Conservation (phyloP, 2,113 vertebrate species). For the Menura novaehollandiae region DNA sequence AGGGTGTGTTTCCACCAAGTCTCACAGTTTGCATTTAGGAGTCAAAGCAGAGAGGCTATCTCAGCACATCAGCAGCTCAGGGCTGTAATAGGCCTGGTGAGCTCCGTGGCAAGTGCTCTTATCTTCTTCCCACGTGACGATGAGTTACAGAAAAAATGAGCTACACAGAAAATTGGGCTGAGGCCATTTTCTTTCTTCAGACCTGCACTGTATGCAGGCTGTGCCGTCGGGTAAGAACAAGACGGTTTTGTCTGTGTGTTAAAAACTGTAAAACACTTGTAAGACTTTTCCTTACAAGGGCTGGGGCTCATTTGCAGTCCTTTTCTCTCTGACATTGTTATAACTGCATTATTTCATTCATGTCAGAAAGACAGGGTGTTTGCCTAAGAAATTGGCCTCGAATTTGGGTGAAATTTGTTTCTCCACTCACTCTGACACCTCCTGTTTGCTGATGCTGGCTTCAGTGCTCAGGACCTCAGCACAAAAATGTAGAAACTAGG, state of each 20-base stretch:
- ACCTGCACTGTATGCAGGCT: neutral
- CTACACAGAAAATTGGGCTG: neutral
- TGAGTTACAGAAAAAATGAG: neutral
- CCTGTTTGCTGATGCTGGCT: neutral
- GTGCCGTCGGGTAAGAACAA: accelerated
- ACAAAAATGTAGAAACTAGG: neutral
- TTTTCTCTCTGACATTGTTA: neutral
- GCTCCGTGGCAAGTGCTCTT: neutral
- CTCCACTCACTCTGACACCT: neutral
- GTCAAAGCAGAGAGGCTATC: neutral
- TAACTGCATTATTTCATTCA: neutral
- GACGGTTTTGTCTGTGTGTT: neutral
- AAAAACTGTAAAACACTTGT: neutral
- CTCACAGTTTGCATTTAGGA: neutral
- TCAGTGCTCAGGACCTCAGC: neutral
- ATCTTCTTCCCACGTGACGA: neutral
- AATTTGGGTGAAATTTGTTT: neutral
- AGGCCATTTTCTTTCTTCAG: neutral
- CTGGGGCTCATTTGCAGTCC: accelerated
- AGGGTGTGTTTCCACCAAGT: neutral
- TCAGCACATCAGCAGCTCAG: neutral
- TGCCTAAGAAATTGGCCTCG: neutral
- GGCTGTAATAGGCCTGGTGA: neutral
- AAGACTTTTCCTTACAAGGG: neutral
- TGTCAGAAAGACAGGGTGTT: neutral